A percentile compares a stretch with the other conserved stretches of the same genome.
phyloP scores from a whole-genome alignment of 2,113 vertebrate species.

The Arizona elegans region DNA sequence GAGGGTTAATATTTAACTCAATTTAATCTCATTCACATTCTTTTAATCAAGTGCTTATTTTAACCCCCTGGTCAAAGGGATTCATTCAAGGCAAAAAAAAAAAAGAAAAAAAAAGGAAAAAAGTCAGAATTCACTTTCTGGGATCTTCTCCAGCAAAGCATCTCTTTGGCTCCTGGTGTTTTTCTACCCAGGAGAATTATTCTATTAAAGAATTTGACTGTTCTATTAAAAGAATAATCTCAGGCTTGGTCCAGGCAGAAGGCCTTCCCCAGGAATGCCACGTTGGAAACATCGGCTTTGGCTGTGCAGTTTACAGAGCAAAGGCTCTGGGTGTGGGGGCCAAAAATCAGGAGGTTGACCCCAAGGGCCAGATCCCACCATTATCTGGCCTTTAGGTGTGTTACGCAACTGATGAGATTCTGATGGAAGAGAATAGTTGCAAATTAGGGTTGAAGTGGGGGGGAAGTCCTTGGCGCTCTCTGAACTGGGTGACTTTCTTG shows the following conservation, averaged over 20 bases:
- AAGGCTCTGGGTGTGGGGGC: neutral
- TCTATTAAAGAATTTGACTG: neutral
- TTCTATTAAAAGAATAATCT: neutral
- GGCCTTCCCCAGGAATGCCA: neutral
- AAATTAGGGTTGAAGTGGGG: too few species aligned
- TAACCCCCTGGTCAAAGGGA: neutral
- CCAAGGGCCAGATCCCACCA: neutral
- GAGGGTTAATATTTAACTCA: neutral
- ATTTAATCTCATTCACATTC: neutral
- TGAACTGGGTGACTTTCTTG: too few species aligned
- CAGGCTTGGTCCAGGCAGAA: neutral
- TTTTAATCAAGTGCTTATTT: neutral
- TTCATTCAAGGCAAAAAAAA: neutral
- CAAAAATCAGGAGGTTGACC: neutral
- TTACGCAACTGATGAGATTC: neutral
- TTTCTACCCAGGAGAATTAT: neutral
- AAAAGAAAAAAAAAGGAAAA: rapidly evolving
- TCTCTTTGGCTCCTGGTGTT: neutral
- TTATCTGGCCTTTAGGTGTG: neutral
- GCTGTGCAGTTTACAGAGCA: neutral
- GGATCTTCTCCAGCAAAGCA: neutral
- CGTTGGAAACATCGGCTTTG: neutral
- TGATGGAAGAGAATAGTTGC: too few species aligned
- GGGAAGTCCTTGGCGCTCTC: too few species aligned
- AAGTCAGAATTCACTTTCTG: neutral